Conservation (phyloP, 2,113 vertebrate genomes). For the Macrotus californicus region DNA sequence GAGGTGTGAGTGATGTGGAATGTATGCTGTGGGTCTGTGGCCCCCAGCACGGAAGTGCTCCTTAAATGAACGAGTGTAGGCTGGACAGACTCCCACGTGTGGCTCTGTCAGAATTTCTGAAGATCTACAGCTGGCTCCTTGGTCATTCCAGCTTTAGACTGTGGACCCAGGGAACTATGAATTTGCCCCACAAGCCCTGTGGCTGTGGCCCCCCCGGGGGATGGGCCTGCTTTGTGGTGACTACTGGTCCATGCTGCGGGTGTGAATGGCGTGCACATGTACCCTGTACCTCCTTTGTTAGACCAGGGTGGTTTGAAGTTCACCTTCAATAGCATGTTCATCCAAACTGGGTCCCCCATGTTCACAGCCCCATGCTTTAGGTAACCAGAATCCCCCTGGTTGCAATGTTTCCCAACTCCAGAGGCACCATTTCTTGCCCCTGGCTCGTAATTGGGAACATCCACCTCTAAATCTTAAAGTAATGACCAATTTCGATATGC, state of each 20-base stretch:
- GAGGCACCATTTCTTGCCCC: background rate
- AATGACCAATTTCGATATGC: background rate
- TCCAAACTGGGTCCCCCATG: background rate
- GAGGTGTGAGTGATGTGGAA: background rate
- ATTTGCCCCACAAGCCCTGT: background rate
- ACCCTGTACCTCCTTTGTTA: background rate
- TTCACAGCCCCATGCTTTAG: background rate
- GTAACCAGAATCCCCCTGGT: background rate
- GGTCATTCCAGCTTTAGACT: background rate
- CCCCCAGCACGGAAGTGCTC: slow-evolving; percentile 50
- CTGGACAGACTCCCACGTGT: background rate
- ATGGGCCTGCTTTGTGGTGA: background rate
- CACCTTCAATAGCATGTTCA: background rate
- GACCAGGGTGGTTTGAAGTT: background rate
- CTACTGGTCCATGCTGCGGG: fast-evolving
- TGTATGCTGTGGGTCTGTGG: background rate
- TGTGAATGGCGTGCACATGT: background rate
- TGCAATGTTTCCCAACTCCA: background rate
- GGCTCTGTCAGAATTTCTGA: background rate
- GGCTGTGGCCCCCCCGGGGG: background rate
- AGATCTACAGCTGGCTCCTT: background rate
- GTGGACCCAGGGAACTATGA: background rate
- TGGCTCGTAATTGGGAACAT: too few species aligned
- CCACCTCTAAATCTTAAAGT: background rate
- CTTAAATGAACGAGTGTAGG: background rate